phyloP scores from a whole-genome alignment of 2,797 vertebrate species.

The Labroides dimidiatus region DNA sequence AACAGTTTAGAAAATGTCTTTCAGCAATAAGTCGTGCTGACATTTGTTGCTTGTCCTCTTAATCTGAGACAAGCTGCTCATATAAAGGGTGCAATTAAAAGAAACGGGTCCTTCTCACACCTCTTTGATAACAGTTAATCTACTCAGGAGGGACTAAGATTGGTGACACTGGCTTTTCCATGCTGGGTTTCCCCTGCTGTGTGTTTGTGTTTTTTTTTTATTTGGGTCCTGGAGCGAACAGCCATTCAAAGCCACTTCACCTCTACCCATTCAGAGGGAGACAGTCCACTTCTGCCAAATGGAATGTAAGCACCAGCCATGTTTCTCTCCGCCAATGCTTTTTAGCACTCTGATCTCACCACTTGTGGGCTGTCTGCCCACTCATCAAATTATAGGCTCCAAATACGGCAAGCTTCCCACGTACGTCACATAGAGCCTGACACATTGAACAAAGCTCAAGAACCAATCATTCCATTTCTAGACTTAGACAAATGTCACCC shows the following conservation, averaged over 20 bases:
- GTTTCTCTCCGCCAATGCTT: constrained; percentile 75
- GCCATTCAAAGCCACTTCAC: constrained; percentile 80
- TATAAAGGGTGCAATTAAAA: constrained; percentile 81
- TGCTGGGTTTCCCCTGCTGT: constrained; percentile 69
- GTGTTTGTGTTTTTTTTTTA: constrained; percentile 72
- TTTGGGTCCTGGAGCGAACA: constrained; percentile 72
- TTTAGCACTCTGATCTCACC: constrained; percentile 79
- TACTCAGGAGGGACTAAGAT: constrained; percentile 74
- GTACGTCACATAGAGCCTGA: constrained; percentile 80
- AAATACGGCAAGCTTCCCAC: constrained; percentile 81
- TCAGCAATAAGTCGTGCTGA: constrained; percentile 75
- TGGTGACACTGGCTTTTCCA: constrained; percentile 70
- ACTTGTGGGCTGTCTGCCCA: constrained; percentile 80
- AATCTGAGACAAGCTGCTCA: constrained; percentile 79
- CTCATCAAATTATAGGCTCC: constrained; percentile 84
- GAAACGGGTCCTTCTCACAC: constrained; percentile 73
- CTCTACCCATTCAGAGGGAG: constrained; percentile 77
- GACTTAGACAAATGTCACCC: constrained; percentile 82
- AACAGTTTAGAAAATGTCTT: constrained; percentile 81
- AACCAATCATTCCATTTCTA: constrained; percentile 82
- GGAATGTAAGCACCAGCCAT: constrained; percentile 77
- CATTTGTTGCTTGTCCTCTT: constrained; percentile 82
- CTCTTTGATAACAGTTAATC: constrained; percentile 80
- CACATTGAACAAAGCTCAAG: constrained; percentile 81
- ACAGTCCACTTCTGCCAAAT: constrained; percentile 81